A percentile compares a stretch with the other conserved stretches of the same genome.
Evolutionary conservation across 2,888 invertebrate species (phyloP).

Genomic region (Eupithecia inturbata): DNA sequence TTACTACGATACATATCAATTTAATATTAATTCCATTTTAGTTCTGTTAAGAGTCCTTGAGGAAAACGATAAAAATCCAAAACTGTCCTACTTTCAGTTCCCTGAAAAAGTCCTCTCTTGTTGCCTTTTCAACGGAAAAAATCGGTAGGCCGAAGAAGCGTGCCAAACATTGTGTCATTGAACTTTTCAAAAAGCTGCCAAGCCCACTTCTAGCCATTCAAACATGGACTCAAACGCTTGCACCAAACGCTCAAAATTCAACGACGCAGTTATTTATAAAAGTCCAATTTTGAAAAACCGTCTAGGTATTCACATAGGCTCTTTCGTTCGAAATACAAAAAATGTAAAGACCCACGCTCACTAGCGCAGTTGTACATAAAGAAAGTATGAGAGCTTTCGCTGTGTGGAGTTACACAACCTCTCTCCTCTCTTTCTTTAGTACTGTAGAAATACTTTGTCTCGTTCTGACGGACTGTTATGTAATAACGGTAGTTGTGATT

Average conservation of each 20-base stretch:
- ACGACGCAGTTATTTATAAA: slow-evolving; percentile 53
- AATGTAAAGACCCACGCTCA: slow-evolving; percentile 76
- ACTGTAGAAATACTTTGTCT: slow-evolving; percentile 52
- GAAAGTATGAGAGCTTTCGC: slow-evolving; percentile 82
- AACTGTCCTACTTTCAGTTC: slow-evolving; percentile 70
- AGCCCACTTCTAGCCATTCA: slow-evolving; percentile 44
- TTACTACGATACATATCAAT: background rate
- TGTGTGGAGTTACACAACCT: slow-evolving; percentile 81
- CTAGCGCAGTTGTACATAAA: slow-evolving; percentile 48
- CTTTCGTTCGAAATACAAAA: slow-evolving; percentile 69
- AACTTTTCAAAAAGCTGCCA: slow-evolving; percentile 75
- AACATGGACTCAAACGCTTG: slow-evolving; percentile 59
- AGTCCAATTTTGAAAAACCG: slow-evolving; percentile 69
- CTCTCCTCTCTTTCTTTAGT: slow-evolving; percentile 65
- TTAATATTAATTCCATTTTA: slow-evolving; percentile 23
- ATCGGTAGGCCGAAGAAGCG: slow-evolving; percentile 70
- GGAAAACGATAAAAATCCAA: slow-evolving; percentile 64
- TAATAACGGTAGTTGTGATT: slow-evolving; percentile 83
- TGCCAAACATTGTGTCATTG: slow-evolving; percentile 81
- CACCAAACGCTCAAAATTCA: slow-evolving; percentile 56
- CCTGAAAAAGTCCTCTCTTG: slow-evolving; percentile 73
- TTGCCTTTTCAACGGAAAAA: slow-evolving; percentile 68
- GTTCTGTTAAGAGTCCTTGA: slow-evolving; percentile 51
- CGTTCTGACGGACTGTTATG: slow-evolving; percentile 75
- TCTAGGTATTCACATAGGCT: slow-evolving; percentile 66